Conservation (phyloP, 2,797 vertebrate genomes). For the Eulemur mongoz region DNA sequence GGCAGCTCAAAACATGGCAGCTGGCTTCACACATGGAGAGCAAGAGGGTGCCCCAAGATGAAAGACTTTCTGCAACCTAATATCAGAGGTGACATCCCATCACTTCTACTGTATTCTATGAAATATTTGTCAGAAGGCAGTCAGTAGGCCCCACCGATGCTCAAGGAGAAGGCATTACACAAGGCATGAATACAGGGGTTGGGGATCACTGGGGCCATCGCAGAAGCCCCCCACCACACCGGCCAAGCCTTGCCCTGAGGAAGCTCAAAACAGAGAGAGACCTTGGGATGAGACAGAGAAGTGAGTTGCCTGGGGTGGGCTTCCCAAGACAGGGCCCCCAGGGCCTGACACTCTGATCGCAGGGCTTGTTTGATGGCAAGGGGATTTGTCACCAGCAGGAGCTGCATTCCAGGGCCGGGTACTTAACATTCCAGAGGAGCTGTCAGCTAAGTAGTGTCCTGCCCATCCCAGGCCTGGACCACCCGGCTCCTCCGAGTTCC, state of each 20-base stretch:
- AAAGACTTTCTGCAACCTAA: not conserved
- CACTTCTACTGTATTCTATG: not conserved
- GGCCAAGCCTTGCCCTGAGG: not conserved
- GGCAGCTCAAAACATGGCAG: not conserved
- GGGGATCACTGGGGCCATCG: not conserved
- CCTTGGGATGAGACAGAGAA: not conserved
- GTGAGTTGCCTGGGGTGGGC: not conserved
- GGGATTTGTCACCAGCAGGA: slow-evolving; percentile 47
- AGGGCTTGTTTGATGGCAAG: not conserved
- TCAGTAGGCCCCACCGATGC: not conserved
- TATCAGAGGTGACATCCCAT: not conserved
- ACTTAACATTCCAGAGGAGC: slow-evolving; percentile 77
- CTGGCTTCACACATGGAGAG: not conserved
- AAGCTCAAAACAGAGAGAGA: not conserved
- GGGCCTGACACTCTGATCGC: not conserved
- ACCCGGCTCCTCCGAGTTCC: slow-evolving; percentile 44
- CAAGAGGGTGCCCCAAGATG: not conserved
- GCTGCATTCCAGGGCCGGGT: slow-evolving; percentile 63
- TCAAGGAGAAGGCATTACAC: not conserved
- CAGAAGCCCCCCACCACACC: not conserved
- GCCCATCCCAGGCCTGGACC: slow-evolving; percentile 61
- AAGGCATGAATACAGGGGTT: not conserved
- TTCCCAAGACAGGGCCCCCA: not conserved
- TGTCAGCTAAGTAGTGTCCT: slow-evolving; percentile 73
- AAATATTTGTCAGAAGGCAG: not conserved